A percentile compares a stretch with the other conserved stretches of the same genome.
Evolutionary conservation across 2,888 invertebrate genomes (phyloP).

Genomic region (Xanthostigma xanthostigma): DNA sequence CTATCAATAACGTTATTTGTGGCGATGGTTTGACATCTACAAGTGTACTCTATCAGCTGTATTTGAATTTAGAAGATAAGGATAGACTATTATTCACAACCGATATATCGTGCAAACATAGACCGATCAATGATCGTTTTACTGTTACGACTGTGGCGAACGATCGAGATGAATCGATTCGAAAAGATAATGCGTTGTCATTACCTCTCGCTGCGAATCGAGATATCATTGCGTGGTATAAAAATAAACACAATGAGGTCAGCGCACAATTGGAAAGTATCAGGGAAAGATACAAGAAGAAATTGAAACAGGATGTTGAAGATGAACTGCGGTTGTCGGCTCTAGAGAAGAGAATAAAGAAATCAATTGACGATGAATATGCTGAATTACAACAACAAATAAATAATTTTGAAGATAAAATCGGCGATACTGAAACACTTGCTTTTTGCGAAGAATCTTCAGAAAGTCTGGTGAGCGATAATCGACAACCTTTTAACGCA

Average conservation of each 20-base stretch:
- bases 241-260: conserved; percentile 31
- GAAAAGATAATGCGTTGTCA: conserved; percentile 24
- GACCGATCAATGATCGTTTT: conserved; percentile 21
- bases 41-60: conserved; percentile 44
- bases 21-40: conserved; percentile 35
- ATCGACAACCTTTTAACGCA: too few species aligned
- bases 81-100: conserved; percentile 34
- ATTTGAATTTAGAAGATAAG: conserved; percentile 40
- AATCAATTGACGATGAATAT: neutral
- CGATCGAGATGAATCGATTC: neutral
- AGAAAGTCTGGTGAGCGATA: too few species aligned
- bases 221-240: conserved; percentile 41
- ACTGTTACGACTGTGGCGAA: conserved; percentile 20
- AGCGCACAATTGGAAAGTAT: conserved; percentile 30
- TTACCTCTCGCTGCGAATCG: conserved; percentile 30
- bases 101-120: conserved; percentile 21
- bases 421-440: too few species aligned
- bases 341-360: conserved; percentile 3
- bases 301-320: conserved; percentile 19
- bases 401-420: too few species aligned
- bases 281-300: conserved; percentile 26
- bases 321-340: conserved; percentile 18
- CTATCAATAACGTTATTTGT: conserved; percentile 32
- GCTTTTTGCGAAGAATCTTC: too few species aligned
- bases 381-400: too few species aligned